These are phyloP conservation scores for Drosophila nannoptera DNA, from an alignment of 1,140 invertebrate genomes.

Conservation along the genomic window DNA sequence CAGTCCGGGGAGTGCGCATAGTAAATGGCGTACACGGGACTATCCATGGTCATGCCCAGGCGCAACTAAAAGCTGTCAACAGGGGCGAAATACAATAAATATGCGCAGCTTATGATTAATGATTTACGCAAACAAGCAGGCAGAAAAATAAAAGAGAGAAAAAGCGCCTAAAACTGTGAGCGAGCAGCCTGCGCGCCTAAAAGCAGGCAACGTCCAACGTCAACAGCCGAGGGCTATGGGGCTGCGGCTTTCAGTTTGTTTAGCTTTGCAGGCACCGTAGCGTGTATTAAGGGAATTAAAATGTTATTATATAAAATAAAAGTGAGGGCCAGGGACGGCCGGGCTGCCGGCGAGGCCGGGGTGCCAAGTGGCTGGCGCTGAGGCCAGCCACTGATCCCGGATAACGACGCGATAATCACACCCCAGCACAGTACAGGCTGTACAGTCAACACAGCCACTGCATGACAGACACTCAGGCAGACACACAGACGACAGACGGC, in stretches of 20 bases:
- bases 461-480: constrained; percentile 43
- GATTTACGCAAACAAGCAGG: constrained; percentile 61
- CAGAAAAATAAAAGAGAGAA: constrained; percentile 15
- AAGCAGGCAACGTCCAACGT: constrained; percentile 40
- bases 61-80: constrained; percentile 71
- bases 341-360: constrained; percentile 3
- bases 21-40: constrained; percentile 41
- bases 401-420: constrained; percentile 76
- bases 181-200: constrained; percentile 50
- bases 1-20: constrained; percentile 24
- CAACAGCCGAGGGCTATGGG: constrained; percentile 29
- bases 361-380: constrained; percentile 23
- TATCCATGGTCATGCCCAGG: constrained; percentile 30
- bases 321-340: constrained; percentile 24
- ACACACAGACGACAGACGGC: constrained; percentile 9
- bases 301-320: constrained; percentile 75
- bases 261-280: constrained; percentile 70
- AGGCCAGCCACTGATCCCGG: constrained; percentile 66
- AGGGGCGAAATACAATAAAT: constrained; percentile 66
- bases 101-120: constrained; percentile 74
- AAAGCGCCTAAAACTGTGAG: constrained; percentile 30
- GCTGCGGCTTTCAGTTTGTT: constrained; percentile 55
- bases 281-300: constrained; percentile 78
- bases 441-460: constrained; percentile 38
- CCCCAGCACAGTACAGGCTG: constrained; percentile 47